phyloP scores from a whole-genome alignment of 2,888 invertebrate genomes.

The Acleris sparsana region DNA sequence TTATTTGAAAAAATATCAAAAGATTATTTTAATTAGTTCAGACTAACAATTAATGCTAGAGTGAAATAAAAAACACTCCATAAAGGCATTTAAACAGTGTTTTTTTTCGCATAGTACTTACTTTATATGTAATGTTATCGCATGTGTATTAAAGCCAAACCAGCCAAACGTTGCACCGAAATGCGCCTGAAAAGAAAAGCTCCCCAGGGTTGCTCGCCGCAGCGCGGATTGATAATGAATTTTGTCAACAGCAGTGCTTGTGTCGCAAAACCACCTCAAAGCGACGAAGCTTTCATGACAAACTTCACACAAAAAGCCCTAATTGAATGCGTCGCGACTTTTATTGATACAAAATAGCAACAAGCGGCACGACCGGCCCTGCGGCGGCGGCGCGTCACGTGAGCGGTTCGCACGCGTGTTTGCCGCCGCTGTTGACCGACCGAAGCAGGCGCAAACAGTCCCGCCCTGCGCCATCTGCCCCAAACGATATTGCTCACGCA shows the following conservation, averaged over 20 bases:
- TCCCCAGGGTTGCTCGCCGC: constrained; percentile 19
- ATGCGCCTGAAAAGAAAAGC: constrained; percentile 12
- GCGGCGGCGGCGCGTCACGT: constrained; percentile 48
- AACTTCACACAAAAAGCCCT: constrained; percentile 34
- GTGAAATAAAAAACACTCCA: too few relatives aligned
- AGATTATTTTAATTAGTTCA: too few relatives aligned
- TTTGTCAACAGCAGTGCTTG: constrained; percentile 25
- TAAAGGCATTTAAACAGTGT: too few relatives aligned
- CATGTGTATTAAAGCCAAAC: too few relatives aligned
- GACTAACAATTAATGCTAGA: too few relatives aligned
- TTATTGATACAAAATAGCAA: constrained; percentile 54
- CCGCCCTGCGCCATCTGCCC: constrained; percentile 61
- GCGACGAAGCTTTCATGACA: constrained; percentile 36
- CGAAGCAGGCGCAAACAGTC: constrained; percentile 59
- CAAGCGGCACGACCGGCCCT: constrained; percentile 44
- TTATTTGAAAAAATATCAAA: too few relatives aligned
- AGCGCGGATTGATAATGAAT: constrained; percentile 26
- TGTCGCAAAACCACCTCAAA: constrained; percentile 44
- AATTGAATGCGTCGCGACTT: constrained; percentile 44
- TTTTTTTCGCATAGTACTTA: too few relatives aligned
- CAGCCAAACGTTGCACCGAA: not conserved
- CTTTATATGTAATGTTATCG: too few relatives aligned
- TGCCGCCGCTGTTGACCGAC: constrained; percentile 65
- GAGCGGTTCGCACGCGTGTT: constrained; percentile 68
- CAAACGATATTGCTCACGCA: constrained; percentile 67